phyloP scores from a whole-genome alignment of 2,888 invertebrate genomes.

The Chrysina gloriosa region DNA sequence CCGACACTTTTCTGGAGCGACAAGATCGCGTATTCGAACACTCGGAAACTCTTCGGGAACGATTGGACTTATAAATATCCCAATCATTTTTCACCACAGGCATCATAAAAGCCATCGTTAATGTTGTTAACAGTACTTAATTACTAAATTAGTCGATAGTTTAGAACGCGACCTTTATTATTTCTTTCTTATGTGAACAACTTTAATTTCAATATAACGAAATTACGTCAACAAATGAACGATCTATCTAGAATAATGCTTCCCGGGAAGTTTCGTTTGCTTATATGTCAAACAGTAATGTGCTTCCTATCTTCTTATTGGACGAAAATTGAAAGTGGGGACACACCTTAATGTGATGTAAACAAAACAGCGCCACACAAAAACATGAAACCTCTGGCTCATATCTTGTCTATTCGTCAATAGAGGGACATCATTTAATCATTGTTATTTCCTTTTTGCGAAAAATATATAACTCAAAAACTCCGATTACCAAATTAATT shows the following conservation, averaged over 20 bases:
- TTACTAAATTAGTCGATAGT: no score
- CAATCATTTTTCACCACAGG: constrained; percentile 94
- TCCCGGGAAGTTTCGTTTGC: constrained; percentile 43
- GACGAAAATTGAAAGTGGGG: constrained; percentile 49
- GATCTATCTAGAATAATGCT: constrained; percentile 39
- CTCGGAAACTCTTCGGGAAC: constrained; percentile 81
- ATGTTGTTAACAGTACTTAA: no score
- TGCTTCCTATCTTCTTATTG: constrained; percentile 53
- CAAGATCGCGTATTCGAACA: constrained; percentile 73
- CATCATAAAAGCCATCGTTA: constrained; percentile 92
- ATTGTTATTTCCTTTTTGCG: neutral
- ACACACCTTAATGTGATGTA: constrained; percentile 44
- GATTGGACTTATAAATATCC: constrained; percentile 89
- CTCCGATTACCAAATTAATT: no score
- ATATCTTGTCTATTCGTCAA: neutral
- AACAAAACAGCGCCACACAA: constrained; percentile 45
- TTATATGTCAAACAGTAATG: constrained; percentile 54
- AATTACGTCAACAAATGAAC: neutral
- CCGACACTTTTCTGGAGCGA: constrained; percentile 79
- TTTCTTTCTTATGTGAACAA: neutral
- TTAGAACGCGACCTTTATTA: constrained; percentile 1
- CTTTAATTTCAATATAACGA: neutral
- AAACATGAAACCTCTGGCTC: constrained; percentile 29
- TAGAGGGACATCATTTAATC: constrained; percentile 4
- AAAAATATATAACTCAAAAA: no score